Evolutionary conservation across 2,113 vertebrate genomes (phyloP), one percentile per base, ranked within the genome.

Genomic region (Carassius auratus): DNA sequence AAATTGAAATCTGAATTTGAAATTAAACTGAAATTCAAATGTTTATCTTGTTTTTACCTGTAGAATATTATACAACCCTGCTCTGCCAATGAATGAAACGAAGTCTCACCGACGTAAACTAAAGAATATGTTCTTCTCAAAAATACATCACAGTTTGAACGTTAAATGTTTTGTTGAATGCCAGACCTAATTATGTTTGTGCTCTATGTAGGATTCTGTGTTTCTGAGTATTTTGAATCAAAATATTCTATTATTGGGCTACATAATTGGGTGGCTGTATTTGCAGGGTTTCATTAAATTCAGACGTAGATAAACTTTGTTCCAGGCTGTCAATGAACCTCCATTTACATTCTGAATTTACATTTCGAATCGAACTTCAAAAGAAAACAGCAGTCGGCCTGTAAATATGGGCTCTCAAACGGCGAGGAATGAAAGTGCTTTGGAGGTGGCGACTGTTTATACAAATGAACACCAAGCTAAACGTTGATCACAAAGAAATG

Each of bases 381-480:
- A 81, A 69, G 80, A 48, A 81, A 81, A 33, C 62, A 33, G 26
- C 62, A 33, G 64, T 69, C 64, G 4, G 38, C 14, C 61, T 81
- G 38, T 68, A 30, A 81, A 68, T 21, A 64, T 45, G 33, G 45
- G 62, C 79, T 33, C 80, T 69, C 80, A 52, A 33, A 81, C 62
- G 8, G 45, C 45, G 42, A 68, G 80, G 45, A 81, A 36, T 33
- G n/a, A 13, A 81, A 81, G 80, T 36, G 62, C 80, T 50, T 64
- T 64, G 42, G 38, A 64, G 78, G 78, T 81, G 78, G 59, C 9
- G 26, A 69, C 61, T 52, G 61, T 81, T 81, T 81, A 68, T 81
- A 50, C 79, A 81, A 81, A 81, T 68, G 62, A 81, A 52, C 62
- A 81, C 26, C 45, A 30, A 26, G 80, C 45, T 69, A 68, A 81